Evolutionary conservation across 2,888 invertebrate species (phyloP).

Genomic region (Nineta flava): DNA sequence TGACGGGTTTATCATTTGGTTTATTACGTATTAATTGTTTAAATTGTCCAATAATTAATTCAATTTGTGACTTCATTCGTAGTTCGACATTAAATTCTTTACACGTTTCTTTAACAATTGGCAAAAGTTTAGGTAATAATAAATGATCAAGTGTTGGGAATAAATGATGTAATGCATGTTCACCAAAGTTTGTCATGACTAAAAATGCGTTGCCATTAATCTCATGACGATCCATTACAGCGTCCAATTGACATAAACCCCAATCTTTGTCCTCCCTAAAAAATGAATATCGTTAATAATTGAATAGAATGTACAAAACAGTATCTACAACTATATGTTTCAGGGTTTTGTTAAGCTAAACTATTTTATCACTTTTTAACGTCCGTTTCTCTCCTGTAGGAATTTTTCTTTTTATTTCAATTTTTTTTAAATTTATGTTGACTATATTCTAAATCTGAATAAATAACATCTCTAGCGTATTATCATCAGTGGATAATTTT

Average conservation of each 20-base stretch:
- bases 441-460: too few species aligned
- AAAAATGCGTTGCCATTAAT: slow-evolving; percentile 48
- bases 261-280: slow-evolving; percentile 45
- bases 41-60: slow-evolving; percentile 50
- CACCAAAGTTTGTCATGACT: slow-evolving; percentile 56
- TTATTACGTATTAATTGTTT: slow-evolving; percentile 35
- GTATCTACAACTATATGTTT: too few species aligned
- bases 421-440: too few species aligned
- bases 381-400: too few species aligned
- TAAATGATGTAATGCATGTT: slow-evolving; percentile 64
- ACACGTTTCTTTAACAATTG: slow-evolving; percentile 43
- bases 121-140: slow-evolving; percentile 46
- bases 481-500: too few species aligned
- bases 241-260: slow-evolving; percentile 62
- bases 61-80: slow-evolving; percentile 33
- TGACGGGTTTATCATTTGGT: slow-evolving; percentile 23
- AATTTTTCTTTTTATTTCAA: too few species aligned
- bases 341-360: too few species aligned
- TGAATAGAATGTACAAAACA: too few species aligned
- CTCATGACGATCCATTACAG: slow-evolving; percentile 53
- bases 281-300: slow-evolving; percentile 11
- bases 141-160: slow-evolving; percentile 69
- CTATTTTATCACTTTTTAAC: too few species aligned
- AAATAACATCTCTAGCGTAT: too few species aligned
- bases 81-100: slow-evolving; percentile 41